Evolutionary conservation across 2,113 vertebrate genomes (phyloP), one percentile per base, ranked within the genome.

Genomic region (Lasiurus cinereus): DNA sequence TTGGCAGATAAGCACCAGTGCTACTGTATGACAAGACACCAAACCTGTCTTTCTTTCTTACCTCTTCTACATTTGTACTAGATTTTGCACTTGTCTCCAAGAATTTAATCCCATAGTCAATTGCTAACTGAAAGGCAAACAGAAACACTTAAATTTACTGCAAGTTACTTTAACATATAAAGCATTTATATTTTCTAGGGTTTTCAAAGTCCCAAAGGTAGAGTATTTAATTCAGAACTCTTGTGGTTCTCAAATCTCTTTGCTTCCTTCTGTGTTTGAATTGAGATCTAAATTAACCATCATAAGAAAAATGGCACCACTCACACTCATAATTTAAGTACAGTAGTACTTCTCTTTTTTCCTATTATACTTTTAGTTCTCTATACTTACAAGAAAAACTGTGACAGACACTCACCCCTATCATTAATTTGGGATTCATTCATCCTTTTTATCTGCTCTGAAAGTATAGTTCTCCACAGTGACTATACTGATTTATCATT

Each of bases 41-140:
- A 70, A 9, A 22, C 6, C 31, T 88, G 85, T 64, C 39, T 24
- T 82, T 86, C 98, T 98, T 85, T 88, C 98, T 98, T 98, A 99
- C 99, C 98, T 99, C 99, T 98, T 99, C 99, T 79, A 99, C 99
- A 89, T 99, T 99, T 97, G 99, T 98, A 97, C 99, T 99, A 84
- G 99, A 99, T 98, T 99, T 99, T 93, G 99, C 99, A 95, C 99
- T 99, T 18, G 99, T 99, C 98, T 99, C 99, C 98, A 99, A 97
- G 97, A 99, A 99, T 97, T 99, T 99, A 74, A 99, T 99, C 91
- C 99, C 99, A 74, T 99, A 99, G 98, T 99, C 99, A 98, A 99
- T 99, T 62, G 99, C 99, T 98, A 99, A 98, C 99, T 99, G 96
- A 56, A 98, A 97, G 73, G 98, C 82, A 98, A 96, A 90, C 10